Conservation (phyloP, 2,113 vertebrate genomes). For the Eublepharis macularius region DNA sequence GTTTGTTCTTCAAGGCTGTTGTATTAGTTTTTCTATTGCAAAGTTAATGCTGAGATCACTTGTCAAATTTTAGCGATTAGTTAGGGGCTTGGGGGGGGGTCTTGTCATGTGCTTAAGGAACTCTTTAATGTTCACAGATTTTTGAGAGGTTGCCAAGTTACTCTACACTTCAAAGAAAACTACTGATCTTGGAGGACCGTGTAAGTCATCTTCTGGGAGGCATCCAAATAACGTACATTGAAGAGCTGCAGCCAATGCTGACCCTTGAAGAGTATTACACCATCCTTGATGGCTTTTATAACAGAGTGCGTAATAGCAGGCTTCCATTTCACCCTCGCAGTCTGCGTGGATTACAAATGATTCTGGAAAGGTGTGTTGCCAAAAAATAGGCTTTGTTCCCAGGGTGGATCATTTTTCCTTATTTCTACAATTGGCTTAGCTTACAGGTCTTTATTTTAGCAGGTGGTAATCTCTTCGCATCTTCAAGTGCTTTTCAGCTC, state of each 20-base stretch:
- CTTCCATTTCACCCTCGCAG: conserved; percentile 85
- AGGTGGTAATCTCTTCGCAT: neutral
- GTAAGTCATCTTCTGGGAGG: conserved; percentile 90
- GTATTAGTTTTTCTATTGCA: neutral
- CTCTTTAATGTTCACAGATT: conserved; percentile 71
- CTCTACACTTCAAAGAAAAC: conserved; percentile 81
- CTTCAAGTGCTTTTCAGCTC: neutral
- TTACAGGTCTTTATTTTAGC: neutral
- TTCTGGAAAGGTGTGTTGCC: conserved; percentile 81
- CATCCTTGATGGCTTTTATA: conserved; percentile 82
- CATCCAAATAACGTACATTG: conserved; percentile 83
- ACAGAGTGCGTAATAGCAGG: conserved; percentile 72
- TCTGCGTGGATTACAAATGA: conserved; percentile 87
- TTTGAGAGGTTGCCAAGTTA: conserved; percentile 88
- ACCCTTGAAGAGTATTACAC: conserved; percentile 87
- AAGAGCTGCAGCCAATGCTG: conserved; percentile 82
- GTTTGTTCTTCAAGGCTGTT: neutral
- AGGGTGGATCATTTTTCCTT: neutral
- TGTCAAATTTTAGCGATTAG: neutral
- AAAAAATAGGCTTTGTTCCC: neutral
- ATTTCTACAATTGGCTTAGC: conserved; percentile 1
- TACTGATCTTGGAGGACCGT: conserved; percentile 84
- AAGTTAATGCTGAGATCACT: neutral
- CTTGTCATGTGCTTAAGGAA: neutral
- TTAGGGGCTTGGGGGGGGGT: neutral